Conservation (phyloP, 2,888 invertebrate genomes). For the Yponomeuta plumbellus region DNA sequence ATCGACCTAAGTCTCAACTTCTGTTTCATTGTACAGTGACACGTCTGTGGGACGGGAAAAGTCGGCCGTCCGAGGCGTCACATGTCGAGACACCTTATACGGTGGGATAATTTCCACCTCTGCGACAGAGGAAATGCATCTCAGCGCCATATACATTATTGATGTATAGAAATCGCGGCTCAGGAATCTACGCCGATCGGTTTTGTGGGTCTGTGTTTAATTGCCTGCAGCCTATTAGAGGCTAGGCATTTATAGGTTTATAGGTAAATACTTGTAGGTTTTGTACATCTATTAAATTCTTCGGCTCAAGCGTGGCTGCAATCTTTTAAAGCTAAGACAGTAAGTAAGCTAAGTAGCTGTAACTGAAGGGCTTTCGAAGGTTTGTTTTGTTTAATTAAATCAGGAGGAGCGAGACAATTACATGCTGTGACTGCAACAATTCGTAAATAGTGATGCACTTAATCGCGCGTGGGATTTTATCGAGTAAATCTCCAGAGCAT, state of each 20-base stretch:
- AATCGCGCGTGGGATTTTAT: conserved; percentile 9
- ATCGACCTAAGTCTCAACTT: not conserved
- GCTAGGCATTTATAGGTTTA: no score
- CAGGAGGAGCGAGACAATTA: not conserved
- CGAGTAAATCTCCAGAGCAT: conserved; percentile 17
- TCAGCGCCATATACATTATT: not conserved
- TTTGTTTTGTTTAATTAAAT: no score
- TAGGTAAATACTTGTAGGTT: no score
- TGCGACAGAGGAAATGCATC: conserved; percentile 20
- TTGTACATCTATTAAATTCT: no score
- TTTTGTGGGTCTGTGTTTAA: not conserved
- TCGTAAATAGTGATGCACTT: conserved; percentile 6
- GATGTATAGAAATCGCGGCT: conserved; percentile 1
- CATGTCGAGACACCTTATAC: conserved; percentile 43
- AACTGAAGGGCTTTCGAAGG: no score
- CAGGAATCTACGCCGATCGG: not conserved
- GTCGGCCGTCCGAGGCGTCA: conserved; percentile 51
- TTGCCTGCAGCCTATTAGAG: no score
- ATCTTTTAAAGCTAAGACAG: no score
- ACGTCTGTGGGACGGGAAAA: conserved; percentile 37
- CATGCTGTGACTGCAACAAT: not conserved
- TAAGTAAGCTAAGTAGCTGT: no score
- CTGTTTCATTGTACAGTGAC: conserved; percentile 32
- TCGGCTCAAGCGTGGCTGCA: no score
- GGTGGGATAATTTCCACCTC: conserved; percentile 50